phyloP scores from a whole-genome alignment of 2,797 vertebrate genomes.

The Bradypodion pumilum region DNA sequence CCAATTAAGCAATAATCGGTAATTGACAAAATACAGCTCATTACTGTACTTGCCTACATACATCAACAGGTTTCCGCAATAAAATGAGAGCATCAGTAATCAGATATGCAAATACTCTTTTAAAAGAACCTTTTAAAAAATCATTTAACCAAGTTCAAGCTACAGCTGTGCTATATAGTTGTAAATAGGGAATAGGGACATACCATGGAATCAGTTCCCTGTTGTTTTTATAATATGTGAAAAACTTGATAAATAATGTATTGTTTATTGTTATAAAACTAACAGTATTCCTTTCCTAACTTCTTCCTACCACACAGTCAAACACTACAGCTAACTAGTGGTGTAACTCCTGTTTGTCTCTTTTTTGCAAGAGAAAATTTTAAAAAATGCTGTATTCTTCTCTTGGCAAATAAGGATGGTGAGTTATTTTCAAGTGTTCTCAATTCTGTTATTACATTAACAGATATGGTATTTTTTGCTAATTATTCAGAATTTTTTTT shows the following conservation, averaged over 20 bases:
- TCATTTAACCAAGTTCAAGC: not conserved
- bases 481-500: too few species aligned
- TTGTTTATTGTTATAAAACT: not conserved
- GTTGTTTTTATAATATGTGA: too few species aligned
- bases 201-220: not conserved
- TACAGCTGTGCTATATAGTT: not conserved
- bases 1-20: not conserved
- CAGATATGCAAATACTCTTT: not conserved
- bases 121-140: not conserved
- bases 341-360: too few species aligned
- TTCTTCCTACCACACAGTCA: not conserved
- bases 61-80: not conserved
- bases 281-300: not conserved
- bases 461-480: too few species aligned
- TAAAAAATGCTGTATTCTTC: too few species aligned
- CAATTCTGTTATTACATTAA: too few species aligned
- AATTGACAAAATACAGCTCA: slow-evolving; percentile 37
- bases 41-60: not conserved
- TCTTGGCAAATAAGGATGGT: not conserved
- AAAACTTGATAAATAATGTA: too few species aligned
- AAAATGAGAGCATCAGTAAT: not conserved
- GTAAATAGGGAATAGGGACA: not conserved
- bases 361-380: too few species aligned
- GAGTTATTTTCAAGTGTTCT: not conserved
- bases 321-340: too few species aligned